A percentile compares a stretch with the other conserved stretches of the same genome.
Evolutionary conservation across 2,113 vertebrate species (phyloP).

Genomic region (Peromyscus leucopus): DNA sequence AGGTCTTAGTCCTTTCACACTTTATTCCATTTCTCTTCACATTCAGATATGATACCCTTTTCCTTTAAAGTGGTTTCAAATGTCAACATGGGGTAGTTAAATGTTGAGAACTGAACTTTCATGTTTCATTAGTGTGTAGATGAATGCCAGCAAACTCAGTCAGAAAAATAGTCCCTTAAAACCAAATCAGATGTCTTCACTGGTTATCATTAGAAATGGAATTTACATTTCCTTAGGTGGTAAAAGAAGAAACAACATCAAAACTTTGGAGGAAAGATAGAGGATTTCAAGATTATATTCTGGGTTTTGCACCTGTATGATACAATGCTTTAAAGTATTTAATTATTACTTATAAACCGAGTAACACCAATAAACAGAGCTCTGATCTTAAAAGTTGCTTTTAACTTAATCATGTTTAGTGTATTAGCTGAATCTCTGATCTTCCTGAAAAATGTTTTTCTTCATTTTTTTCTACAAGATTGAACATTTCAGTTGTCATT

Average conservation of each 20-base stretch:
- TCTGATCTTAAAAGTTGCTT: not conserved
- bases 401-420: not conserved
- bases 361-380: not conserved
- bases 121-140: conserved; percentile 75
- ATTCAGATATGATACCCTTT: conserved; percentile 70
- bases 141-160: conserved; percentile 45
- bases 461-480: not conserved
- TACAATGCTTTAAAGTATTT: not conserved
- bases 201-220: conserved; percentile 41
- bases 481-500: not conserved
- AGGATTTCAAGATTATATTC: not conserved
- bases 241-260: not conserved
- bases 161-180: conserved; percentile 65
- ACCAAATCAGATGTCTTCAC: conserved; percentile 47
- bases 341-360: not conserved
- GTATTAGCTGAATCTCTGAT: not conserved
- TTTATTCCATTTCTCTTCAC: conserved; percentile 36
- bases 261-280: not conserved
- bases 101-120: conserved; percentile 75
- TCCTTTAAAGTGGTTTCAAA: conserved; percentile 75
- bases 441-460: not conserved
- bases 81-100: conserved; percentile 71
- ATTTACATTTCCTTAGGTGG: conserved; percentile 12
- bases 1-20: conserved; percentile 63
- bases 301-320: not conserved